Evolutionary conservation across 2,888 invertebrate genomes (phyloP), one percentile per base, ranked within the genome.

Genomic region (Phrixothrix hirtus): DNA sequence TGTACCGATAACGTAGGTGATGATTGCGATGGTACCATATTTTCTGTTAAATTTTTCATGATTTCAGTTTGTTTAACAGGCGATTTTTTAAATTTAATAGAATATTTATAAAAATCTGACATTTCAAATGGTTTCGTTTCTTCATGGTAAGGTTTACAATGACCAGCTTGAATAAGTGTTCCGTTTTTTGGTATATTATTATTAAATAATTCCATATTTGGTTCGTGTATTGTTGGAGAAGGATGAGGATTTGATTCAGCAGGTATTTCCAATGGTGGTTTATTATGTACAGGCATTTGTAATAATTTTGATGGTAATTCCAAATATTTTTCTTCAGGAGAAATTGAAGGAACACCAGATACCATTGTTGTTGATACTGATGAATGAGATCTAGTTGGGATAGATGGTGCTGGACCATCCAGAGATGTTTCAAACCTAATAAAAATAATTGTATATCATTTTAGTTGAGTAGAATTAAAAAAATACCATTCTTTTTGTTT

Each of bases 21-120:
- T 39, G 55, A 41, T 6, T 55, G 55, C 30, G 44, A 32, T 30
- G 37, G 15, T 5, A 41, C 39, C 9, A 32, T 6, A 16, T 36
- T 49, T 6, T 30, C 53, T 15, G 12, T 17, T 16, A 11, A 21
- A n/a, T 16, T 27, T 16, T 30, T 32, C 2, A 26, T 10, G 27
- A 15, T 38, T 2, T 32, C 44, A 35, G 37, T 13, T 14, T 53
- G 48, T 37, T 62, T 60, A 25, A 46, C 41, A 12, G 73, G 73
- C 4, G 73, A 71, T 48, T 73, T 92, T 87, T 55, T 95, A 83
- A 89, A 93, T 73, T 95, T 94, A 2, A 94, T 95, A 41, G 95
- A 96, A 75, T 97, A 97, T 76, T 96, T 97, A 75, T 95, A 97
- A 75, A 95, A 96, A 76, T 97, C 97, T 0, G 95, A 88, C 92